These are phyloP conservation scores for Choreutis nemorana DNA, from an alignment of 2,888 invertebrate species.

Conservation along the genomic window DNA sequence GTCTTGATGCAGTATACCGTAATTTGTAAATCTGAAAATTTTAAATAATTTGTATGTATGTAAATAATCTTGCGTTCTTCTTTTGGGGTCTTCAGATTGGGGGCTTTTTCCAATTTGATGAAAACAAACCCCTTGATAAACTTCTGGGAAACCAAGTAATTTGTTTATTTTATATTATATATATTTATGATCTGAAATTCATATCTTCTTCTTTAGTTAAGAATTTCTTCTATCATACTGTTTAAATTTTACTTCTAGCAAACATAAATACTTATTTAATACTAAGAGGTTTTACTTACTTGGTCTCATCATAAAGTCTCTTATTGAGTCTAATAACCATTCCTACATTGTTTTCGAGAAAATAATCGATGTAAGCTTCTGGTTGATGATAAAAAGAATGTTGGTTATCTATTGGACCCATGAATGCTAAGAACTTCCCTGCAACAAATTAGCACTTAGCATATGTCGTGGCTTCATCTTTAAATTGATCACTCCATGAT, in stretches of 20 bases:
- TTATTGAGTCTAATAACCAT: slow-evolving; percentile 87
- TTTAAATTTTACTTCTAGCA: too few species aligned
- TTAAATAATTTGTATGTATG: not conserved
- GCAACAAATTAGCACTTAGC: slow-evolving; percentile 29
- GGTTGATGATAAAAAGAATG: slow-evolving; percentile 73
- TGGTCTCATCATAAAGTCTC: slow-evolving; percentile 77
- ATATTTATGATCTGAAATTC: too few species aligned
- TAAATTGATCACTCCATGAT: too few species aligned
- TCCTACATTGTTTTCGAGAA: slow-evolving; percentile 79
- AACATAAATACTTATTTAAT: too few species aligned
- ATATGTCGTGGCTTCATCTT: too few species aligned
- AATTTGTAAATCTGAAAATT: slow-evolving; percentile 51
- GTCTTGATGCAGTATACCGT: slow-evolving; percentile 86
- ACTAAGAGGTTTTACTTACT: slow-evolving; percentile 67
- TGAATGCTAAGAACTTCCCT: slow-evolving; percentile 83
- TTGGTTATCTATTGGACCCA: slow-evolving; percentile 74
- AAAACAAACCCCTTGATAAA: too few species aligned
- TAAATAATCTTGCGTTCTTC: not conserved
- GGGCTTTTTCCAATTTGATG: too few species aligned
- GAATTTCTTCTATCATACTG: too few species aligned
- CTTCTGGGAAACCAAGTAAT: too few species aligned
- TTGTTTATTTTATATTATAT: too few species aligned
- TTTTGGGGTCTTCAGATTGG: too few species aligned
- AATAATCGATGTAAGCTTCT: slow-evolving; percentile 87
- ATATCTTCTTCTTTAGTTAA: too few species aligned